phyloP scores from a whole-genome alignment of 2,113 vertebrate species.

The Myiagra hebetior region DNA sequence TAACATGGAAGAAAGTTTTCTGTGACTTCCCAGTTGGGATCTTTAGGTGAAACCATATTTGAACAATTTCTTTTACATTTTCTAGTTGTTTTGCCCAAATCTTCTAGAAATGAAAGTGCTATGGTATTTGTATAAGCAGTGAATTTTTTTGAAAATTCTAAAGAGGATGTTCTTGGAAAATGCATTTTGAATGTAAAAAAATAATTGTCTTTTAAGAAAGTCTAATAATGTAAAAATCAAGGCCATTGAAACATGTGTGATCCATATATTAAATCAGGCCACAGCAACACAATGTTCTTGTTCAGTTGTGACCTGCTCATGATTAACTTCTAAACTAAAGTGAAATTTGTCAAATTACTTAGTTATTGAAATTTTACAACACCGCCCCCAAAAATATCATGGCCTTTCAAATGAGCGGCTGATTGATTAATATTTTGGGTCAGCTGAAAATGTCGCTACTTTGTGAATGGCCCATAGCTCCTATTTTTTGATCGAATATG shows the following conservation, averaged over 20 bases:
- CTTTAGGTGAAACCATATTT: neutral
- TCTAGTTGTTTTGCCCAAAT: neutral
- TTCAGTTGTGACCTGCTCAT: neutral
- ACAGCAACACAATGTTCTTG: neutral
- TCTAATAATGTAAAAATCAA: neutral
- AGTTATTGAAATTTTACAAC: neutral
- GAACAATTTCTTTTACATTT: neutral
- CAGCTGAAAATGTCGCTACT: neutral
- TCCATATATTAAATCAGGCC: neutral
- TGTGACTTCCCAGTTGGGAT: neutral
- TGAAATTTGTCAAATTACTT: neutral
- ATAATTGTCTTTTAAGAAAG: neutral
- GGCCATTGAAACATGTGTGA: neutral
- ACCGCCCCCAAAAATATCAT: neutral
- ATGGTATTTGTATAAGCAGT: neutral
- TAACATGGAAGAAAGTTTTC: neutral
- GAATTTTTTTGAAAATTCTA: neutral
- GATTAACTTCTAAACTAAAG: neutral
- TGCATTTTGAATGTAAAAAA: neutral
- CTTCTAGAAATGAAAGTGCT: neutral
- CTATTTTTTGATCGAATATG: neutral
- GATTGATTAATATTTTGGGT: neutral
- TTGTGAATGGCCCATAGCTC: neutral
- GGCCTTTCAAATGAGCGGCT: neutral
- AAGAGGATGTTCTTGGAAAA: neutral